These are phyloP conservation scores for Euspilapteryx auroguttella DNA, from an alignment of 2,888 invertebrate species.

Conservation along the genomic window DNA sequence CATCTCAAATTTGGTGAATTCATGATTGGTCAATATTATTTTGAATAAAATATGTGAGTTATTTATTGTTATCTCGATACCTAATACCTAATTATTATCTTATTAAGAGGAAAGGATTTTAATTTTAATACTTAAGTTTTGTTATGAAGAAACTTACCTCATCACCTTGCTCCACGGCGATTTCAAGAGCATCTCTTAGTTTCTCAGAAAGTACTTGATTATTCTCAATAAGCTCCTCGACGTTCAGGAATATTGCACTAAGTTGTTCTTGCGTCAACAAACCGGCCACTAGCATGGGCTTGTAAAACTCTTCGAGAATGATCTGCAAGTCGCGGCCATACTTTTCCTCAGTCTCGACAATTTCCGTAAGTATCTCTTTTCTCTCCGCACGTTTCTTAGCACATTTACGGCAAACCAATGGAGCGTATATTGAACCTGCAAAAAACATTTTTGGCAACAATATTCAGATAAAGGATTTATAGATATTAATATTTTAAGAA, in stretches of 20 bases:
- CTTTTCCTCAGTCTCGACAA: constrained; percentile 94
- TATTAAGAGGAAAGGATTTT: no score
- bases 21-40: no score
- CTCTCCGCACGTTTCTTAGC: constrained; percentile 85
- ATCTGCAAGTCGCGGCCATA: constrained; percentile 92
- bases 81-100: no score
- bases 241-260: constrained; percentile 89
- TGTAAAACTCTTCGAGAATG: constrained; percentile 89
- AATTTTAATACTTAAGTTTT: no score
- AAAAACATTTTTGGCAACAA: constrained; percentile 7
- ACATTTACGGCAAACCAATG: constrained; percentile 85
- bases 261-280: constrained; percentile 89
- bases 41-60: no score
- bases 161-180: constrained; percentile 78
- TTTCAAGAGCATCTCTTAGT: constrained; percentile 83
- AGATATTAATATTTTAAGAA: constrained; percentile 4
- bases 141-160: no score
- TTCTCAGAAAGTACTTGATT: constrained; percentile 84
- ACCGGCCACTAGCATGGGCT: constrained; percentile 92
- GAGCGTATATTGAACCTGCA: constrained; percentile 72
- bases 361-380: constrained; percentile 92
- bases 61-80: no score
- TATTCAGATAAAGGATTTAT: constrained; percentile 1
- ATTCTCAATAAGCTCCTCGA: constrained; percentile 88
- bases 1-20: no score